phyloP scores from a whole-genome alignment of 2,113 vertebrate genomes.

The Stigmatopora argus region DNA sequence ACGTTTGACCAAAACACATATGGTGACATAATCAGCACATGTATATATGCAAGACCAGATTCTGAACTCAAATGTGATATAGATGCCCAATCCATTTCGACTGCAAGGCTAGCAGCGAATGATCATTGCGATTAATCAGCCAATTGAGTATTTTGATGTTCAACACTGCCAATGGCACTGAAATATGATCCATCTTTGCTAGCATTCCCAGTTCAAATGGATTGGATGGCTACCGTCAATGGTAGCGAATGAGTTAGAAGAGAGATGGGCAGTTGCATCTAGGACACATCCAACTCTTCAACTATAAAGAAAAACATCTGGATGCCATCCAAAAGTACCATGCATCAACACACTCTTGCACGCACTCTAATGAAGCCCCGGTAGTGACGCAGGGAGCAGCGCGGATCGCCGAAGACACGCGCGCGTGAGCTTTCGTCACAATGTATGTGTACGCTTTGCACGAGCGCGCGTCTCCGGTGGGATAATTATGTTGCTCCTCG shows the following conservation, averaged over 20 bases:
- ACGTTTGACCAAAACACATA: constrained; percentile 4
- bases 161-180: no score
- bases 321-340: constrained; percentile 55
- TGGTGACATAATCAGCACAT: neutral
- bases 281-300: constrained; percentile 60
- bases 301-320: constrained; percentile 66
- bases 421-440: constrained; percentile 45
- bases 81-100: no score
- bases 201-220: no score
- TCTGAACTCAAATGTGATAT: neutral
- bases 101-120: no score
- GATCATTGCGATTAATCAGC: no score
- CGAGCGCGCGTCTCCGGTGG: constrained; percentile 81
- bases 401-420: constrained; percentile 61
- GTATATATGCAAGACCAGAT: constrained; percentile 5
- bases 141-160: no score
- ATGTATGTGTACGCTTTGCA: constrained; percentile 28
- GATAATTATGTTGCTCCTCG: constrained; percentile 99
- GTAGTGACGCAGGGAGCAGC: constrained; percentile 82
- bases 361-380: constrained; percentile 94
- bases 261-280: constrained; percentile 49
- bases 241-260: constrained; percentile 5
- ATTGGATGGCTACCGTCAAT: no score
- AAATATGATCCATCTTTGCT: no score
- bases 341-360: constrained; percentile 53